phyloP scores from a whole-genome alignment of 1,140 invertebrate genomes.

The Drosophila littoralis region DNA sequence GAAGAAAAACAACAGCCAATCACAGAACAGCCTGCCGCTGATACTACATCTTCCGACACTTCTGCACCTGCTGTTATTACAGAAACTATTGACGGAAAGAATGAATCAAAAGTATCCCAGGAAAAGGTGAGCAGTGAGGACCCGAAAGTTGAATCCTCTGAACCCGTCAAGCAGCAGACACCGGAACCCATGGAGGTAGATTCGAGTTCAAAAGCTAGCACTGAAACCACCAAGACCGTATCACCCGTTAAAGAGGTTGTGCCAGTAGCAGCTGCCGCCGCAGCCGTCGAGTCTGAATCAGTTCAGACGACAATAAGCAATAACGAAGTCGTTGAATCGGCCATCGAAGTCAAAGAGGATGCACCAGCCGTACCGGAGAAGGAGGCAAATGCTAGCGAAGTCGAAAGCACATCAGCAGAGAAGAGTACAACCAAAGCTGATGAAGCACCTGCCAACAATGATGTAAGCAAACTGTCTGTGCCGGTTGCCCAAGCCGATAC shows the following conservation, averaged over 20 bases:
- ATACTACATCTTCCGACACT: slow-evolving; percentile 18
- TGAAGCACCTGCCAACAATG: slow-evolving; percentile 51
- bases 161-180: slow-evolving; percentile 58
- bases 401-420: slow-evolving; percentile 27
- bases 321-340: slow-evolving; percentile 42
- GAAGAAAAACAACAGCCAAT: slow-evolving; percentile 30
- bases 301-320: slow-evolving; percentile 37
- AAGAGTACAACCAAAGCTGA: slow-evolving; percentile 28
- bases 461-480: slow-evolving; percentile 54
- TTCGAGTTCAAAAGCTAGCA: slow-evolving; percentile 64
- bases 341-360: slow-evolving; percentile 52
- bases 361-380: slow-evolving; percentile 19
- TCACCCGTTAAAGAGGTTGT: slow-evolving; percentile 27
- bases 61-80: slow-evolving; percentile 30
- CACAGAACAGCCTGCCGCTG: slow-evolving; percentile 18
- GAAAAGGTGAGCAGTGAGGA: slow-evolving; percentile 34
- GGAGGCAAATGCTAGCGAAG: slow-evolving; percentile 3
- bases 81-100: slow-evolving; percentile 30
- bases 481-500: slow-evolving; percentile 20
- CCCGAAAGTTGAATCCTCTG: slow-evolving; percentile 31
- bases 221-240: slow-evolving; percentile 44
- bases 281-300: slow-evolving; percentile 14
- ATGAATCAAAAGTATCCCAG: slow-evolving; percentile 21
- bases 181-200: slow-evolving; percentile 80
- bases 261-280: slow-evolving; percentile 22